Evolutionary conservation across 2,113 vertebrate species (phyloP).

Genomic region (Tyto alba): DNA sequence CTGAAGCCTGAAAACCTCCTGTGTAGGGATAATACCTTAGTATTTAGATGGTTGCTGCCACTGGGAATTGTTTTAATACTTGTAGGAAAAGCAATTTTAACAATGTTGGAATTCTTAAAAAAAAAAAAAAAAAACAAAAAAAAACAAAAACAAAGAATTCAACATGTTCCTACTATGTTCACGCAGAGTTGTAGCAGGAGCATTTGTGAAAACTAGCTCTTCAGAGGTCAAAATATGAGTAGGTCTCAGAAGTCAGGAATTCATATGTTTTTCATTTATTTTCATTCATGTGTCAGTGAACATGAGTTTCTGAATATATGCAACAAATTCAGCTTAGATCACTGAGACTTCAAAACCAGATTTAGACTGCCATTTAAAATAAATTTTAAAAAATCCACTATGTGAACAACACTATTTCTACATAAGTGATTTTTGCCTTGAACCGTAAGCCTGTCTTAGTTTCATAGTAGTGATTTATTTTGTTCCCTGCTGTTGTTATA

Average conservation of each 20-base stretch:
- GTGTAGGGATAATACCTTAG: neutral
- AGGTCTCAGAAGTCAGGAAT: neutral
- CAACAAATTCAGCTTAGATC: neutral
- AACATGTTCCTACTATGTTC: neutral
- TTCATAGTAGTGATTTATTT: constrained; percentile 6
- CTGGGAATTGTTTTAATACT: neutral
- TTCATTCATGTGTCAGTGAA: neutral
- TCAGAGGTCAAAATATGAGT: neutral
- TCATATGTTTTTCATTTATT: neutral
- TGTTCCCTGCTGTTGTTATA: constrained; percentile 22
- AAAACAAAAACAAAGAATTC: neutral
- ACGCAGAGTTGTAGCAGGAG: neutral
- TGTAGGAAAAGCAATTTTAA: neutral
- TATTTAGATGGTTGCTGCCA: neutral
- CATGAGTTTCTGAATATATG: neutral
- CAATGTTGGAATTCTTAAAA: neutral
- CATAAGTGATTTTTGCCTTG: neutral
- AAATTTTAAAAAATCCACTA: neutral
- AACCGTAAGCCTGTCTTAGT: neutral
- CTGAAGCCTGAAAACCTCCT: neutral
- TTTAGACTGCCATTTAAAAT: neutral
- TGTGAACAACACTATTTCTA: neutral
- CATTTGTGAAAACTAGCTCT: neutral
- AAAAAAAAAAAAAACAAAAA: too few relatives aligned
- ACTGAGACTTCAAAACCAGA: neutral